Percentiles rank a stretch among this genome's conserved stretches.
These are phyloP conservation scores for Otus sunia DNA, from an alignment of 2,113 vertebrate species.

Conservation along the genomic window DNA sequence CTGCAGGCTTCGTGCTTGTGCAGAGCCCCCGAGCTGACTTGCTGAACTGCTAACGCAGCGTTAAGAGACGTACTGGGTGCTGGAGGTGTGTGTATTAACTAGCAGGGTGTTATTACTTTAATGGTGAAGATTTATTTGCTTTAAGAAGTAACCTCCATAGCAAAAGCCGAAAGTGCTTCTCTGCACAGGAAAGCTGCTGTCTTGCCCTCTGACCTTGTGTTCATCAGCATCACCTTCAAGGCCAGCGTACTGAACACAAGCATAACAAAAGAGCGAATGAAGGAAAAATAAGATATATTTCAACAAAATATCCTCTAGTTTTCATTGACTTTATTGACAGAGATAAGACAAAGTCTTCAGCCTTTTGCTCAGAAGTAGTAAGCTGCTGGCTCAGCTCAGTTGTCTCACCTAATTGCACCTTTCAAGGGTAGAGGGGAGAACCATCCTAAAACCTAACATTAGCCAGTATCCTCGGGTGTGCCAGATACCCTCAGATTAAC, in stretches of 20 bases:
- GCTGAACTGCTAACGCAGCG: neutral
- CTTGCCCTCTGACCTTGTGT: neutral
- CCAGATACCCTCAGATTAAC: neutral
- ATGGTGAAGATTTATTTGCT: neutral
- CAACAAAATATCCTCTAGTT: neutral
- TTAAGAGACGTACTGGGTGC: neutral
- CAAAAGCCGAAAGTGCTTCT: neutral
- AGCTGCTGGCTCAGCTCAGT: neutral
- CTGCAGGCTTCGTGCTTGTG: neutral
- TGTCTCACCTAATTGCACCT: neutral
- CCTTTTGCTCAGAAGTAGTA: neutral
- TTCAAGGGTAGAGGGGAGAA: neutral
- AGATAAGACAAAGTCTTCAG: neutral
- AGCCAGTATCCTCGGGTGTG: neutral
- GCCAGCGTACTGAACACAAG: neutral
- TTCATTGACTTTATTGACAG: neutral
- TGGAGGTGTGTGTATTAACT: neutral
- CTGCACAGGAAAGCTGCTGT: neutral
- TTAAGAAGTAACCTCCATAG: neutral
- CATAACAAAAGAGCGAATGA: accelerated
- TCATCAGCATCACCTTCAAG: neutral
- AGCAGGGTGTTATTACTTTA: neutral
- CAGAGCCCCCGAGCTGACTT: neutral
- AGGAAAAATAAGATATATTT: neutral
- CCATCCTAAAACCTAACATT: neutral